Evolutionary conservation across 1,140 invertebrate species (phyloP), one percentile per base, ranked within the genome.

Genomic region (Lycorma delicatula): DNA sequence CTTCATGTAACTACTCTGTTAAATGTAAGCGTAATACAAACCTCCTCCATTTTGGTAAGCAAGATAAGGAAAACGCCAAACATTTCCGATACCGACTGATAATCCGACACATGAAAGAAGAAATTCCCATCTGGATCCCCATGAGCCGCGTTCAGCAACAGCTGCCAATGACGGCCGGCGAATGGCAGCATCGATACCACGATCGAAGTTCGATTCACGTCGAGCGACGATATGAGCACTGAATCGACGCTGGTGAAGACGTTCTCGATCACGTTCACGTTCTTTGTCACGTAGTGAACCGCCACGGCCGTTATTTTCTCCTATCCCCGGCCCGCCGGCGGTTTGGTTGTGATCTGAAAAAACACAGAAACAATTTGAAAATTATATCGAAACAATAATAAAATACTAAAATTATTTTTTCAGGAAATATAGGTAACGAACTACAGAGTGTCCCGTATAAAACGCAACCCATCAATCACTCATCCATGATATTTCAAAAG

Each of bases 21-120:
- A n/a, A n/a, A n/a, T n/a, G n/a, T n/a, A n/a, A n/a, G n/a, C n/a
- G n/a, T n/a, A n/a, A n/a, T n/a, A n/a, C 75, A 74, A 73, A 86
- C 85, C 87, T 67, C 86, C 87, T 27, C 87, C 87, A 75, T 89
- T 90, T 66, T 84, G 81, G 69, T 89, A 90, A 60, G 82, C 84
- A 26, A 90, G 75, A 71, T 87, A 91, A 2, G 90, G 89, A 71
- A 93, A 93, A 60, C 90, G 76, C 89, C 90, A 93, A 38, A 94
- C 84, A 70, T 93, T 93, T 27, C 89, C 89, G 48, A 91, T 77
- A 3, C 89, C 89, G n/a, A 93, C 86, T 13, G 83, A 81, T 75
- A 93, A 75, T 69, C 89, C 77, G 41, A 91, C 77, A 67, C 86
- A 87, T 23, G 87, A 86, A n/a, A 92, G 72, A 54, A 92, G 76